Evolutionary conservation across 2,888 invertebrate genomes (phyloP), one percentile per base, ranked within the genome.

Genomic region (Caenorhabditis sp.): DNA sequence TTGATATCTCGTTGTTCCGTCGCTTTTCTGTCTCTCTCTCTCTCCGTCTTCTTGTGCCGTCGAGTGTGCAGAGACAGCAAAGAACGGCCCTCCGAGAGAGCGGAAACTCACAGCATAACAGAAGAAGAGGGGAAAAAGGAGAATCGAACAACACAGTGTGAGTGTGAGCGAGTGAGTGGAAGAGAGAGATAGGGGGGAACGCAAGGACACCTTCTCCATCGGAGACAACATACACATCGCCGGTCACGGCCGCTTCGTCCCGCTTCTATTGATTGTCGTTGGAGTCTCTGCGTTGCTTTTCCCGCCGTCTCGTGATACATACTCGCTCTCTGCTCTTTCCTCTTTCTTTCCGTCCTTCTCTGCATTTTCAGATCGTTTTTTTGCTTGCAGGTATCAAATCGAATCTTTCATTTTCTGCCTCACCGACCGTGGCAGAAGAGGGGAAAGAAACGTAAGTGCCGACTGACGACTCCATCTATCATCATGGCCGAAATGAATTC

Each of bases 1-100:
- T 46, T 46, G 46, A 26, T 58, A 45, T 58, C 58, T 58, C 46
- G 22, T 43, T 20, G 30, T 35, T 7, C 39, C 17, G 15, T 17
- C 27, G 11, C 30, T 20, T 27, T 22, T 15, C 13, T 30, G 11
- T 27, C 3, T 27, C 30, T 17, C 32, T 35, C n/a, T 27, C 50
- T n/a, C 20, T 30, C 9, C 55, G 15, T 32, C 15, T 41, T 30
- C 53, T 55, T 39, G n/a, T n/a, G n/a, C 35, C 9, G 4, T 13
- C 9, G 35, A 35, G 35, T 35, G 35, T 35, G 35, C 35, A 9
- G n/a, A n/a, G n/a, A n/a, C 35, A 35, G 9, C 35, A 35, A 13
- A 35, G 32, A 58, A 58, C 43, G 43, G 30, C 24, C n/a, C n/a
- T n/a, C n/a, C n/a, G n/a, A n/a, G 35, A 35, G 35, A 35, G 35